Base-by-base conservation (phyloP, 2,888 invertebrate species). In the Lagria hirta region DNA sequence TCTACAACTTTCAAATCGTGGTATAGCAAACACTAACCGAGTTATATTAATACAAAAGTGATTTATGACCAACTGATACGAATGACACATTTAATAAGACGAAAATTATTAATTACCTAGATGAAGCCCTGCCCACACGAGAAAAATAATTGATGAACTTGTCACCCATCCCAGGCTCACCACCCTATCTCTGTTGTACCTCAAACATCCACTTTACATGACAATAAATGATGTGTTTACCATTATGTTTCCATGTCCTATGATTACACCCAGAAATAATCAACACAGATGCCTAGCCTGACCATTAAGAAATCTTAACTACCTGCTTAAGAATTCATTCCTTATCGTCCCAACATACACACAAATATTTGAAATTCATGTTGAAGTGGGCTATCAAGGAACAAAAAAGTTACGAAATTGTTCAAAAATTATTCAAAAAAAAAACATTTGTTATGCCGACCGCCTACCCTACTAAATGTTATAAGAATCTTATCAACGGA, bases 391-490 rank as follows among this genome's bases (percentile, higher is more conserved):
- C n/a, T n/a, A 16, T 15, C 12, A 16, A 15, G 16, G 12, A 38
- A 29, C 7, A 30, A 15, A 16, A 15, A 17, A 32, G 20, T 17
- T n/a, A 24, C 10, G 28, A 41, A 32, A 41, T 41, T 41, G 33
- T 26, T 22, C 33, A 38, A 30, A 30, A 41, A 16, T 13, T 32
- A 40, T 32, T 40, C 28, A 13, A 29, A 40, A 32, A 40, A 24
- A 14, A 22, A 29, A 23, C 29, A 30, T 38, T 29, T 22, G 27
- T 41, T 41, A 21, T 18, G 28, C 15, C 26, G 33, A n/a, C n/a
- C n/a, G n/a, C n/a, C 33, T 33, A 41, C 41, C 41, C 41, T 32
- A 32, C 41, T 41, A 33, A 41, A 41, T 21, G 41, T 33, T 41
- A 33, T 41, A 32, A 33, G 41, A 41, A 41, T 33, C 27, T 41